Evolutionary conservation across 1,140 invertebrate species (phyloP).

Genomic region (Bombus balteatus): DNA sequence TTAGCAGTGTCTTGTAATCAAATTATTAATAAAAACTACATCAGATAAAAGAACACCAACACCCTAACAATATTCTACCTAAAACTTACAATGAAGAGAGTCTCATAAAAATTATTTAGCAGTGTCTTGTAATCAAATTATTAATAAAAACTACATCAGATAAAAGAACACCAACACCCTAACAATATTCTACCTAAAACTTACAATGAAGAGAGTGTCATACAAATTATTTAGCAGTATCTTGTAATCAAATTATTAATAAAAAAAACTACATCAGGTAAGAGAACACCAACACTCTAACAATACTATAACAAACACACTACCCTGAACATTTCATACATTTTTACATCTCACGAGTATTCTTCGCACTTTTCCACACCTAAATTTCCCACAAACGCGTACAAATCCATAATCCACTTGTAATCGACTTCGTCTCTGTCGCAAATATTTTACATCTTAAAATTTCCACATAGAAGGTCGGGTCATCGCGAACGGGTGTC

Average conservation of each 20-base stretch:
- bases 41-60: too few relatives aligned
- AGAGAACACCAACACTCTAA: too few relatives aligned
- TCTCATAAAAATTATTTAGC: too few relatives aligned
- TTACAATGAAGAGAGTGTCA: too few relatives aligned
- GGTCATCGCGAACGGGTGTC: background rate
- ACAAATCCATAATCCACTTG: background rate
- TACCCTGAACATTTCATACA: background rate
- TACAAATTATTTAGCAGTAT: accelerated
- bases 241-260: too few relatives aligned
- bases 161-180: too few relatives aligned
- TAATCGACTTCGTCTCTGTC: background rate
- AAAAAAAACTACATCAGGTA: too few relatives aligned
- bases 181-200: too few relatives aligned
- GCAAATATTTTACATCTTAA: background rate
- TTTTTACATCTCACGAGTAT: background rate
- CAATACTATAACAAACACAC: too few relatives aligned
- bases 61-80: too few relatives aligned
- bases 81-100: too few relatives aligned
- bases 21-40: too few relatives aligned
- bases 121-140: accelerated
- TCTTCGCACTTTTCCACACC: background rate
- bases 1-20: accelerated
- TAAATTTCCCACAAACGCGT: background rate
- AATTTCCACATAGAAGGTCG: background rate
- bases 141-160: accelerated